Evolutionary conservation across 2,888 invertebrate species (phyloP), one percentile per base, ranked within the genome.

Genomic region (Dromius quadrimaculatus): DNA sequence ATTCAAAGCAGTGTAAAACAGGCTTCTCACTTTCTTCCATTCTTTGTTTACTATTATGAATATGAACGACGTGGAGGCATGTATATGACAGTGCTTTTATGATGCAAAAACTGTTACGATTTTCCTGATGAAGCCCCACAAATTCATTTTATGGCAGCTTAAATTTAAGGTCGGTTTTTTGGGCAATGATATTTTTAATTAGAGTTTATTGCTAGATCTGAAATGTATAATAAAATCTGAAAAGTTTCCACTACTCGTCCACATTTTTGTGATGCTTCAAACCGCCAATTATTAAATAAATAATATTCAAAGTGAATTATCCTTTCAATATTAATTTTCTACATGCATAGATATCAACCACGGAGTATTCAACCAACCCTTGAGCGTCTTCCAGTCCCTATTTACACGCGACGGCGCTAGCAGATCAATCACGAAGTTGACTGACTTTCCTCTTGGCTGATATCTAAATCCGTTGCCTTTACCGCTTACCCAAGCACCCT

Each of bases 1-100:
- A 50, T 23, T 22, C 13, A 20, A 8, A 50, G 23, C 23, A 32
- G 22, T 47, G 23, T 47, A 11, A 54, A 28, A 5, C 9, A 1
- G 15, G 28, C 28, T 13, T 15, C 57, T 57, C 28, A 50, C 65
- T 50, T 50, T 20, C 41, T 13, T 20, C n/a, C 34, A 50, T 43
- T 19, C 15, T 11, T 6, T 20, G 65, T 65, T 65, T 65, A 65
- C 50, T 45, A 43, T 65, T 47, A 65, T 65, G 50, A 65, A 65
- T 65, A 65, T 17, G 62, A 41, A 15, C 22, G 43, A 9, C 47
- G 17, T 9, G 28, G 2, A 13, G 22, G 50, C 50, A 54, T 54
- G 50, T 54, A 54, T 54, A 54, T 38, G 61, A 36, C 61, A 61
- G 23, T 36, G 36, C 28, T 62, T 62, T 62, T 62, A 62, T 43